These are phyloP conservation scores for Drosophila auraria DNA, from an alignment of 1,140 invertebrate genomes.

Conservation along the genomic window DNA sequence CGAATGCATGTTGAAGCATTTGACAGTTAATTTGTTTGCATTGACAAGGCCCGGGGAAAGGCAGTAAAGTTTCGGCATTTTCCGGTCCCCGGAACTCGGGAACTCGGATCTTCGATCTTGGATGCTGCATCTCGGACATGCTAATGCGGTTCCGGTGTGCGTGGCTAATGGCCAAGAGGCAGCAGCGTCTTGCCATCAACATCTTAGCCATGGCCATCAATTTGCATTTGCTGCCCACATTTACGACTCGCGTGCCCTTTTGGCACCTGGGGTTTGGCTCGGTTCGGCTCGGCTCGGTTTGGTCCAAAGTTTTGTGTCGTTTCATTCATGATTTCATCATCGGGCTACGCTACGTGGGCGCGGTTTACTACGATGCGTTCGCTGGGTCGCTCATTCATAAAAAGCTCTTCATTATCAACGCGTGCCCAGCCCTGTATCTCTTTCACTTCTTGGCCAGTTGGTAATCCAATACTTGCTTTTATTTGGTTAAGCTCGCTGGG, in stretches of 20 bases:
- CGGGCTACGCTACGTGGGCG: conserved; percentile 58
- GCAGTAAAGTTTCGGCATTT: conserved; percentile 50
- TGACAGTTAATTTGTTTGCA: conserved; percentile 81
- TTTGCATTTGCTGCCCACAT: conserved; percentile 78
- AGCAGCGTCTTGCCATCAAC: conserved; percentile 45
- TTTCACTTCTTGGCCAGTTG: conserved; percentile 20
- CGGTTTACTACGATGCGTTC: conserved; percentile 50
- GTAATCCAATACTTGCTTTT: conserved; percentile 75
- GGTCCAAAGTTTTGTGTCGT: conserved; percentile 9
- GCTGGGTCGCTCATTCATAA: conserved; percentile 71
- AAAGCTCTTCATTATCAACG: conserved; percentile 40
- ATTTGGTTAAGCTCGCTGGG: conserved; percentile 68
- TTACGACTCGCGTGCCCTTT: conserved; percentile 71
- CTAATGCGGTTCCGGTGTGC: conserved; percentile 80
- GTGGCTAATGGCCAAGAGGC: conserved; percentile 53
- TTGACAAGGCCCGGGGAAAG: conserved; percentile 43
- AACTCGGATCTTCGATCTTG: conserved; percentile 13
- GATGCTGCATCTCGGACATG: conserved; percentile 35
- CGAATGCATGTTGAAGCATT: conserved; percentile 61
- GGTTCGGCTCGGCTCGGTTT: conserved; percentile 4
- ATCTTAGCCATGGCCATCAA: conserved; percentile 74
- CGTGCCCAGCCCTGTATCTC: conserved; percentile 48
- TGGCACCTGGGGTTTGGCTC: conserved; percentile 66
- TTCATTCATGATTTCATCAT: conserved; percentile 79
- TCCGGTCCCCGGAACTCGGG: conserved; percentile 53